Base-by-base conservation (phyloP, 2,797 vertebrate species). In the Margarornis squamiger region DNA sequence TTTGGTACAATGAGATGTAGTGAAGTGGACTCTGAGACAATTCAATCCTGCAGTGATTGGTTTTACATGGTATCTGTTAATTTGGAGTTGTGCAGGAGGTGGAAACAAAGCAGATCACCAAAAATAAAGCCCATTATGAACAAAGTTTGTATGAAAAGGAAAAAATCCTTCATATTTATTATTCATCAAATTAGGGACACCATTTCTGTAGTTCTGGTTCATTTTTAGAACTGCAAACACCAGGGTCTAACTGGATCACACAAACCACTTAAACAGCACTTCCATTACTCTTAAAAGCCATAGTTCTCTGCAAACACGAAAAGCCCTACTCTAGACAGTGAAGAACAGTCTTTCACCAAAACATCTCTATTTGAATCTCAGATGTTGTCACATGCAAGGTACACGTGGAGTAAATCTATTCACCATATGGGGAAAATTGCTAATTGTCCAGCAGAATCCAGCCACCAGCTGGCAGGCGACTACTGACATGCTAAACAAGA, bases 391-490 rank as follows among this genome's bases (percentile, higher is more conserved):
- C 41, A 49, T 49, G 66, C 59, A 85, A 88, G 82, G 76, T 57
- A 26, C 80, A 79, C 11, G 19, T 1, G 3, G 63, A 92, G 67
- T 77, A 87, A 87, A 88, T 74, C 80, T 84, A 82, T 58, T 84
- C 83, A 83, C 61, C 93, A 95, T 84, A 89, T 82, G 83, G 70
- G 73, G 43, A 82, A 96, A 79, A 90, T 30, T 92, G 71, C 38
- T 95, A 93, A 92, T 74, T 96, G 88, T 90, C 83, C 96, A 95
- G 88, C 80, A 92, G 86, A 94, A 94, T 80, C 61, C 41, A 95
- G 45, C 74, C 88, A 95, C 88, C 92, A 95, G 90, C 93, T 95
- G 93, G 88, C 80, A 92, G 83, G 54, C 73, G 77, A 46, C 88
- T 88, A 76, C 59, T 17, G 5, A 32, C 78, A 55, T 0, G 0